Conservation (phyloP, 2,113 vertebrate genomes). For the Xiphophorus hellerii region DNA sequence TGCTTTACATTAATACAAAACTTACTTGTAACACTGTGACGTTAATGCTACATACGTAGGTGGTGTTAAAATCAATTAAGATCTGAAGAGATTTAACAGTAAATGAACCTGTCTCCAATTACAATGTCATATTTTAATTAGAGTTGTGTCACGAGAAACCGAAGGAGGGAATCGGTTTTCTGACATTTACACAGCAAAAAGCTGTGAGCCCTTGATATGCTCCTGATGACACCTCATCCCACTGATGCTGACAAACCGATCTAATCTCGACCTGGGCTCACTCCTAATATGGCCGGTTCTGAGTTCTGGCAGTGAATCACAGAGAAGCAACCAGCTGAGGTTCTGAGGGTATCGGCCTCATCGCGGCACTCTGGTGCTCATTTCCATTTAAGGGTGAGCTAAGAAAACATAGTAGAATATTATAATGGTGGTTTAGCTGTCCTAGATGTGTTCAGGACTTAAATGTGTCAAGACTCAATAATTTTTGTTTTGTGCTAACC, state of each 20-base stretch:
- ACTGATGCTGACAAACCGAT: slow-evolving; percentile 37
- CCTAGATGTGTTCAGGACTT: no score
- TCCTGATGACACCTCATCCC: slow-evolving; percentile 1
- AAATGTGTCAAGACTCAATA: no score
- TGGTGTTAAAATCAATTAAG: no score
- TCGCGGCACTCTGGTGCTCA: slow-evolving; percentile 7
- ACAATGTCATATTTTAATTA: neutral
- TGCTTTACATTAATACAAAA: neutral
- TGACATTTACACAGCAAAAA: neutral
- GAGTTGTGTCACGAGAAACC: neutral
- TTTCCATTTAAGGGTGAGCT: slow-evolving; percentile 54
- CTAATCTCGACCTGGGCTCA: slow-evolving; percentile 28
- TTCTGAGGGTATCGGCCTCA: slow-evolving; percentile 30
- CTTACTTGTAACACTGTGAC: neutral
- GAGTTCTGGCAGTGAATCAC: slow-evolving; percentile 17
- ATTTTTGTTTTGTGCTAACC: no score
- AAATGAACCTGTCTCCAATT: neutral
- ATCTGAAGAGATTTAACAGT: neutral
- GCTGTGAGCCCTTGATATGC: slow-evolving; percentile 6
- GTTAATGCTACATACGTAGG: neutral
- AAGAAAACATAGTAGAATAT: slow-evolving; percentile 10
- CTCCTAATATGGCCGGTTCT: slow-evolving; percentile 57
- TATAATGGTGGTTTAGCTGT: neutral
- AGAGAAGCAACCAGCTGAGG: slow-evolving; percentile 4
- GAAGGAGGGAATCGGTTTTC: neutral